Evolutionary conservation across 2,888 invertebrate genomes (phyloP).

Genomic region (Agrotis exclamationis): DNA sequence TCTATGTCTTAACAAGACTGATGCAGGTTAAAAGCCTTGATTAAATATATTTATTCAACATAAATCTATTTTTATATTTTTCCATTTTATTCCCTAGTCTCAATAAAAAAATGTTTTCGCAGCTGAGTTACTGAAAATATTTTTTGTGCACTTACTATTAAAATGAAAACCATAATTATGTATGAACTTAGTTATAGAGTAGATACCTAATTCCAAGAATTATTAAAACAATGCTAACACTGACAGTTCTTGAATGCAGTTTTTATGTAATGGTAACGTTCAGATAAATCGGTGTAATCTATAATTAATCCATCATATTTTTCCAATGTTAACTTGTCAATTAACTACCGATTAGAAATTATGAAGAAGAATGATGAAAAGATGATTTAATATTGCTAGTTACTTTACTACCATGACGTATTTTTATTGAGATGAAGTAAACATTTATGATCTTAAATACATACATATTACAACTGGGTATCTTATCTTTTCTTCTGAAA

Average conservation of each 20-base stretch:
- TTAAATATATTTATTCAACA: neutral
- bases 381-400: neutral
- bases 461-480: neutral
- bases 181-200: too few relatives aligned
- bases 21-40: conserved; percentile 10
- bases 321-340: neutral
- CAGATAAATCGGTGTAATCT: neutral
- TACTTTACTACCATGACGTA: neutral
- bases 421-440: neutral
- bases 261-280: neutral
- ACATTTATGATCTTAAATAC: conserved; percentile 3
- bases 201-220: too few relatives aligned
- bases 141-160: too few relatives aligned
- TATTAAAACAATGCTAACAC: too few relatives aligned
- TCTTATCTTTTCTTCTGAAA: conserved; percentile 15
- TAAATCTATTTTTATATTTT: conserved; percentile 17
- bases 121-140: too few relatives aligned
- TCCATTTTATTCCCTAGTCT: neutral
- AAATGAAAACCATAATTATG: too few relatives aligned
- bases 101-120: too few relatives aligned
- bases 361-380: conserved; percentile 7
- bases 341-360: conserved; percentile 8
- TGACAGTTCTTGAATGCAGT: too few relatives aligned
- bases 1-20: neutral
- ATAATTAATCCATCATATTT: neutral